These are phyloP conservation scores for Nyctibius bracteatus DNA, from an alignment of 2,113 vertebrate genomes.

Conservation along the genomic window DNA sequence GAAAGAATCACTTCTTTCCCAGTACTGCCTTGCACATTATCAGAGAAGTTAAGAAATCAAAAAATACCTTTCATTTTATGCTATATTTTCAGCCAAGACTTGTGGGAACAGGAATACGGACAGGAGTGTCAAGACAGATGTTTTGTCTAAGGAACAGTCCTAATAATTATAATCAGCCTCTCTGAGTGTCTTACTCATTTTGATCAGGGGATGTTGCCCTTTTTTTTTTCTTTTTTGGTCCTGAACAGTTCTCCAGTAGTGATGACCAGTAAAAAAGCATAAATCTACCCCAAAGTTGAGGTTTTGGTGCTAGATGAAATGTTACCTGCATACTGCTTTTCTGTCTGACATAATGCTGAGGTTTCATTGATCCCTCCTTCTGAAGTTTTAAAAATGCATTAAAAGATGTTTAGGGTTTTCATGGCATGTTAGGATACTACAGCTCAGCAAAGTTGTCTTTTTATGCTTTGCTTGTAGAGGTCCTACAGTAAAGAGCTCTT, in stretches of 20 bases:
- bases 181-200: background rate
- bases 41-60: background rate
- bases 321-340: background rate
- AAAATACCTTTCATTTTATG: background rate
- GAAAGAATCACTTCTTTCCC: background rate
- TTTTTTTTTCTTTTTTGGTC: background rate
- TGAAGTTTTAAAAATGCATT: background rate
- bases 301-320: background rate
- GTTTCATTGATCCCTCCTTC: background rate
- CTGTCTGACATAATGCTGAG: background rate
- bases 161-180: background rate
- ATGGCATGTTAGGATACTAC: background rate
- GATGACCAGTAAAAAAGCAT: background rate
- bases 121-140: background rate
- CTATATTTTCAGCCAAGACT: background rate
- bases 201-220: background rate
- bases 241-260: background rate
- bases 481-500: constrained; percentile 98
- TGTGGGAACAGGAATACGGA: background rate
- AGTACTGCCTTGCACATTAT: background rate
- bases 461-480: constrained; percentile 75
- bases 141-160: background rate
- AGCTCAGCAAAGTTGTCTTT: background rate
- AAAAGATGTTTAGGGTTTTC: background rate
- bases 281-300: background rate